Base-by-base conservation (phyloP, 2,797 vertebrate genomes). In the Microctenopoma steveboyesi region DNA sequence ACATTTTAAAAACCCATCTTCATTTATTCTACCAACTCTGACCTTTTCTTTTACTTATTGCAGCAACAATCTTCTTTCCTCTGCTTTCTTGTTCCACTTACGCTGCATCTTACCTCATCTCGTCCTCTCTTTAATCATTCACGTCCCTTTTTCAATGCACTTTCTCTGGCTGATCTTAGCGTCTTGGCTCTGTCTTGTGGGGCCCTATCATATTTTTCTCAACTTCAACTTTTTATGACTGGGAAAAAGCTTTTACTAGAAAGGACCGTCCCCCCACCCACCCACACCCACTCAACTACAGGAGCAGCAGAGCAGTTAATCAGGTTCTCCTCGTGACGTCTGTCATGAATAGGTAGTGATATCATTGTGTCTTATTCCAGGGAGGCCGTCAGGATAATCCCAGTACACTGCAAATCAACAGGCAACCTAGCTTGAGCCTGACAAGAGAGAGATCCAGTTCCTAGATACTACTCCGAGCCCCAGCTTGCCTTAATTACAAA, bases 391-490 rank as follows among this genome's bases (percentile, higher is more conserved):
- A 69, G 77, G 65, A 78, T 83, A 82, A 87, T 74, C 72, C 75
- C 72, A 86, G 74, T 85, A 86, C 40, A 66, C 69, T 84, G 76
- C 62, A 56, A 92, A 88, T 92, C 88, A 90, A 86, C 84, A 86
- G 82, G 75, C 86, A 89, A 76, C 86, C 88, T 84, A 85, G 90
- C 82, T 63, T 58, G 76, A 82, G 79, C 74, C 81, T 72, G 67
- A 72, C 82, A 78, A 81, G 68, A 78, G 58, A 84, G 70, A 66
- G 68, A 74, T 51, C 50, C 57, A 69, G 51, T 75, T 78, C 63
- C 25, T 37, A 72, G 55, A 79, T 72, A 33, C 75, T 47, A 27
- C 72, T 71, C 52, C 45, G 46, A 78, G 46, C 68, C 52, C 59
- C 64, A 64, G 22, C 68, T 49, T 66, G 37, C 70, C 55, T 76